A percentile compares a stretch with the other conserved stretches of the same genome.
These are phyloP conservation scores for Drosophila nigrodunni DNA, from an alignment of 1,140 invertebrate genomes.

Conservation along the genomic window DNA sequence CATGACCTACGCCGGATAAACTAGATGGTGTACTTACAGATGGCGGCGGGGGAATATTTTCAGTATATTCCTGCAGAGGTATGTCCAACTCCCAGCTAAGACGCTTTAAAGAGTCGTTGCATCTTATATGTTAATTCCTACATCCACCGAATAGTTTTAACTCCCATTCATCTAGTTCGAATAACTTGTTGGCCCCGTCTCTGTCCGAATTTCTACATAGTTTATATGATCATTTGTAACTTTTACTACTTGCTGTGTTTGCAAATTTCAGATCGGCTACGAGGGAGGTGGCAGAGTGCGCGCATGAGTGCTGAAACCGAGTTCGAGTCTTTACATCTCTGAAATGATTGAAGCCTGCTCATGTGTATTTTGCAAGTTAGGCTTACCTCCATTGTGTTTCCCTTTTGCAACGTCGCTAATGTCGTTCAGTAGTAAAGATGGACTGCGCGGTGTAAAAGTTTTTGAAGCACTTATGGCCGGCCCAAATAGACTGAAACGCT, in stretches of 20 bases:
- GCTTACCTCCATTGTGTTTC: slow-evolving; percentile 57
- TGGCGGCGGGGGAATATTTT: slow-evolving; percentile 33
- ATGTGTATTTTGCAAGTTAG: slow-evolving; percentile 57
- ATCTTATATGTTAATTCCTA: slow-evolving; percentile 85
- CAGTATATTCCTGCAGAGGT: slow-evolving; percentile 57
- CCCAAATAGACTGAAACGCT: slow-evolving; percentile 81
- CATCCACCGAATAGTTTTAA: slow-evolving; percentile 89
- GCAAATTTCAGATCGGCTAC: slow-evolving; percentile 73
- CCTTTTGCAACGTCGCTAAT: slow-evolving; percentile 21
- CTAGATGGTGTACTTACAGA: slow-evolving; percentile 35
- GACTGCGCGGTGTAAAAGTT: slow-evolving; percentile 69
- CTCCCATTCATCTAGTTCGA: slow-evolving; percentile 91
- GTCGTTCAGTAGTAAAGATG: slow-evolving; percentile 72
- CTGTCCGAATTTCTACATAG: slow-evolving; percentile 54
- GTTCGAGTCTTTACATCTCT: slow-evolving; percentile 81
- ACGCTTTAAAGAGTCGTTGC: slow-evolving; percentile 77
- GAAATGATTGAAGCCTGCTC: slow-evolving; percentile 69
- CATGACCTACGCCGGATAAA: slow-evolving; percentile 46
- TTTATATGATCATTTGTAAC: slow-evolving; percentile 15
- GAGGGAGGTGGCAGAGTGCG: slow-evolving; percentile 84
- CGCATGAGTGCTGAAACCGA: slow-evolving; percentile 84
- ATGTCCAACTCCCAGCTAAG: slow-evolving; percentile 79
- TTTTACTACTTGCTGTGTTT: slow-evolving; percentile 23
- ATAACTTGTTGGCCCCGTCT: neutral
- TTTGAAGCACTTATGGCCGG: slow-evolving; percentile 62